phyloP scores from a whole-genome alignment of 1,140 invertebrate genomes.

The Spodoptera frugiperda region DNA sequence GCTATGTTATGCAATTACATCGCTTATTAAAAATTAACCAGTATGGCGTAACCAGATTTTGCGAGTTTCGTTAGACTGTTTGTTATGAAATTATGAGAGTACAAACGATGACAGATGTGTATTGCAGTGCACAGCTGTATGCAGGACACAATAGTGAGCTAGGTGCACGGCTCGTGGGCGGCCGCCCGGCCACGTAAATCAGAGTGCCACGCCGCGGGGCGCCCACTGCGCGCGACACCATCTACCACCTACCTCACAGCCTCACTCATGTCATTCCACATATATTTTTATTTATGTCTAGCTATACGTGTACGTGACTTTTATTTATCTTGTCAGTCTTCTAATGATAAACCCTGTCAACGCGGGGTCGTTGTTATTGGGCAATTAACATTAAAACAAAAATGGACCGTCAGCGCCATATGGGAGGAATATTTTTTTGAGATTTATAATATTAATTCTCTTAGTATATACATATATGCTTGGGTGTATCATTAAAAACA shows the following conservation, averaged over 20 bases:
- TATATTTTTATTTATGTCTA: neutral
- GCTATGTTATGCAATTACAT: conserved; percentile 81
- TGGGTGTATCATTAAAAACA: conserved; percentile 72
- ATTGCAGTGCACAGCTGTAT: neutral
- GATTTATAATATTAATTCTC: conserved; percentile 45
- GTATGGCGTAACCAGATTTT: conserved; percentile 25
- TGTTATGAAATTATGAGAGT: conserved; percentile 16
- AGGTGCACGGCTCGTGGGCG: conserved; percentile 7
- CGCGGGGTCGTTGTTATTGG: neutral
- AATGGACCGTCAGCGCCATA: conserved; percentile 32
- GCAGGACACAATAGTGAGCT: neutral
- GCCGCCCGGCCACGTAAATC: conserved; percentile 56
- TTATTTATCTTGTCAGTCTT: neutral
- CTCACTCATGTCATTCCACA: conserved; percentile 2
- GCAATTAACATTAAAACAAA: conserved; percentile 4
- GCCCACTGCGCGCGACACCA: conserved; percentile 55
- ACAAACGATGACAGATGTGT: conserved; percentile 2
- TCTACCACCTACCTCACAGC: neutral
- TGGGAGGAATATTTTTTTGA: conserved; percentile 46
- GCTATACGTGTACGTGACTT: neutral
- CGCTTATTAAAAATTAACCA: conserved; percentile 82
- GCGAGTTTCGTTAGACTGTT: conserved; percentile 36
- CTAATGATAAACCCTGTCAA: neutral
- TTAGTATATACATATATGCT: conserved; percentile 21
- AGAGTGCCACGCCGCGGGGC: conserved; percentile 55